Conservation (phyloP, 23 tunicate genomes). For the Halocynthia roretzi region DNA sequence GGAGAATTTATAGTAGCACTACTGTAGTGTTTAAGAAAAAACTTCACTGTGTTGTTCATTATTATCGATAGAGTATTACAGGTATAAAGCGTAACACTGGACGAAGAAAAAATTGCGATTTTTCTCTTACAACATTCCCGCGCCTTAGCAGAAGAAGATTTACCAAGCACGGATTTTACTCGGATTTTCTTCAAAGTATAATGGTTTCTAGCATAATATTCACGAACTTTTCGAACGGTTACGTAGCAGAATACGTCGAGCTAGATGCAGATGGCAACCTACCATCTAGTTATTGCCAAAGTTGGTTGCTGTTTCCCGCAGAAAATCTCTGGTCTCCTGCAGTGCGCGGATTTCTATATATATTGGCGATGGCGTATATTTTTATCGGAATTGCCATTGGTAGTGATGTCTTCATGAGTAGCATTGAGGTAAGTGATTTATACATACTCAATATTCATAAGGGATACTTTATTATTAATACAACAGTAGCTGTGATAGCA, state of each 20-base stretch:
- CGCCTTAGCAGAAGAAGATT: no score
- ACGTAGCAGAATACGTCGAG: slow-evolving; percentile 34
- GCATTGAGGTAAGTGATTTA: slow-evolving; percentile 46
- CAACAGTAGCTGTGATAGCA: no score
- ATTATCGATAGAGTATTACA: no score
- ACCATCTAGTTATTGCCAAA: slow-evolving; percentile 33
- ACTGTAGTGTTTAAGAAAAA: no score
- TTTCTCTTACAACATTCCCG: no score
- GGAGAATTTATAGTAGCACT: no score
- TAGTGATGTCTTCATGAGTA: slow-evolving; percentile 73
- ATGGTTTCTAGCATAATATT: slow-evolving; percentile 31
- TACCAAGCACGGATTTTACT: no score
- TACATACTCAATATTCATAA: no score
- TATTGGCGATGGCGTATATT: slow-evolving; percentile 35
- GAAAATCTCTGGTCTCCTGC: slow-evolving; percentile 55
- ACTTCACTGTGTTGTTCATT: no score
- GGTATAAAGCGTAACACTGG: no score
- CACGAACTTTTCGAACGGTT: slow-evolving; percentile 43
- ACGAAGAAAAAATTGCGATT: no score
- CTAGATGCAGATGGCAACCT: slow-evolving; percentile 31
- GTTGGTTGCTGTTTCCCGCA: slow-evolving; percentile 70
- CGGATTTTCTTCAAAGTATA: neutral
- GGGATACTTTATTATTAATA: no score
- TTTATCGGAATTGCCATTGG: slow-evolving; percentile 78
- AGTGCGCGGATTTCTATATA: slow-evolving; percentile 34